Conservation (phyloP, 2,797 vertebrate species). For the Enteromius paludinosus region DNA sequence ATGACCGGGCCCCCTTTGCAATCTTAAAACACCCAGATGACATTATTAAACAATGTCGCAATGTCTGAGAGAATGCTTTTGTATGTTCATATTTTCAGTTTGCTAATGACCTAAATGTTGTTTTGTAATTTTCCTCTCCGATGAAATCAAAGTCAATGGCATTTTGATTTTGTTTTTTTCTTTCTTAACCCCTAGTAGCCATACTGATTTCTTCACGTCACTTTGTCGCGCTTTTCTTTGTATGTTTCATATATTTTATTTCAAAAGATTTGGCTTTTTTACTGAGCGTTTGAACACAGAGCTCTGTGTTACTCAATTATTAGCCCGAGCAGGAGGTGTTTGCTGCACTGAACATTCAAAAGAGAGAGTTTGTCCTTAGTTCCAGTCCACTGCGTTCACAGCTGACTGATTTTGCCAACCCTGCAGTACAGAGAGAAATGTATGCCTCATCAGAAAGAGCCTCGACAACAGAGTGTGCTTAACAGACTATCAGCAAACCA, state of each 20-base stretch:
- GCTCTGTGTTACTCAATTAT: constrained; percentile 11
- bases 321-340: not conserved
- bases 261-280: not conserved
- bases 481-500: constrained; percentile 8
- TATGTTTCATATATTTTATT: not conserved
- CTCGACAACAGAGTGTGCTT: not conserved
- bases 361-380: constrained; percentile 31
- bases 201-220: not conserved
- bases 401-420: constrained; percentile 44
- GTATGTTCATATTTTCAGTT: not conserved
- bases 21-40: not conserved
- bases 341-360: constrained; percentile 17
- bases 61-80: not conserved
- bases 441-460: constrained; percentile 43
- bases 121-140: too few relatives aligned
- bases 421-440: constrained; percentile 44
- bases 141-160: too few relatives aligned
- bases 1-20: not conserved
- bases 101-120: not conserved
- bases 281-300: not conserved
- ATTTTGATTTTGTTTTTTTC: not conserved
- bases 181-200: not conserved
- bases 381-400: constrained; percentile 45
- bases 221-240: not conserved
- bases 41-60: not conserved